Percentiles rank a stretch among this genome's conserved stretches.
These are phyloP conservation scores for Bostrychus sinensis DNA, from an alignment of 2,113 vertebrate species.

Conservation along the genomic window DNA sequence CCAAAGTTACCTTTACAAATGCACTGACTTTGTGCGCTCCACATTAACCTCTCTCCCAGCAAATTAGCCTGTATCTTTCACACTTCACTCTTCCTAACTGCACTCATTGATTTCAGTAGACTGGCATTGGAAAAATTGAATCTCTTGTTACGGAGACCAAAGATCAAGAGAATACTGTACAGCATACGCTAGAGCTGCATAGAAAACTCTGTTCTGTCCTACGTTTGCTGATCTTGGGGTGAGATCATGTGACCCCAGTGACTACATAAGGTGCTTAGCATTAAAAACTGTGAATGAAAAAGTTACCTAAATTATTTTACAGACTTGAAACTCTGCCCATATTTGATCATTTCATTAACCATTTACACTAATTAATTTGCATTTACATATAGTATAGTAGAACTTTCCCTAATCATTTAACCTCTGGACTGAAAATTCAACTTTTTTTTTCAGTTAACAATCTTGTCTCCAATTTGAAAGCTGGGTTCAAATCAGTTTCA, in stretches of 20 bases:
- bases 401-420: no score
- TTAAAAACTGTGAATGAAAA: background rate
- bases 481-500: no score
- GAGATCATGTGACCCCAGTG: constrained; percentile 30
- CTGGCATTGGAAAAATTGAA: constrained; percentile 47
- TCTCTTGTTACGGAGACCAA: constrained; percentile 43
- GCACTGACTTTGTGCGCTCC: constrained; percentile 60
- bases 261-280: constrained; percentile 21
- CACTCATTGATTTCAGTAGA: constrained; percentile 54
- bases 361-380: no score
- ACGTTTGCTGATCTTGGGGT: constrained; percentile 30
- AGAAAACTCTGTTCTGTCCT: constrained; percentile 21
- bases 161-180: constrained; percentile 32
- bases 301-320: background rate
- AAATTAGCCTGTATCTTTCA: constrained; percentile 56
- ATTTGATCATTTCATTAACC: no score
- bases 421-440: no score
- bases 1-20: constrained; percentile 65
- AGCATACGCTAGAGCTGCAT: constrained; percentile 40
- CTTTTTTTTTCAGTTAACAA: no score
- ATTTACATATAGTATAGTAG: no score
- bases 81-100: constrained; percentile 45
- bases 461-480: no score
- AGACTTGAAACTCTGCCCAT: background rate
- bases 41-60: constrained; percentile 58